Conservation (phyloP, 2,888 invertebrate species). For the Laothoe populi region DNA sequence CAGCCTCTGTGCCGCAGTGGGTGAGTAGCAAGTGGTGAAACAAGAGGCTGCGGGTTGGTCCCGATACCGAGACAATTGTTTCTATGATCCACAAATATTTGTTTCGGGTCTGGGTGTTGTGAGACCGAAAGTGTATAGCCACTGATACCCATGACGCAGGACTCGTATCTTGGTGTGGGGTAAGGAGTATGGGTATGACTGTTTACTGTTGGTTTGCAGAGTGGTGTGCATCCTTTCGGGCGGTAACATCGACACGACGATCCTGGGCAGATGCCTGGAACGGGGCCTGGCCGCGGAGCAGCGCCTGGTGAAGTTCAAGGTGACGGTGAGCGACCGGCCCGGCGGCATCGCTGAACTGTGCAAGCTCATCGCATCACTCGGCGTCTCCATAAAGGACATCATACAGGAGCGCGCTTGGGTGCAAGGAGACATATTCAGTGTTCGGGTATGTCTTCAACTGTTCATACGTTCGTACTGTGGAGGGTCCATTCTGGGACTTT, state of each 20-base stretch:
- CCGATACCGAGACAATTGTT: no score
- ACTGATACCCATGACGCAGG: no score
- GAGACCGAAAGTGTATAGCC: no score
- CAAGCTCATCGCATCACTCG: constrained; percentile 89
- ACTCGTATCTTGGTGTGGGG: no score
- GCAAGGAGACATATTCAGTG: constrained; percentile 92
- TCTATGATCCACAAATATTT: no score
- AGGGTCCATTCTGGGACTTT: no score
- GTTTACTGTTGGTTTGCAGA: constrained; percentile 70
- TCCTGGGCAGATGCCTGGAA: constrained; percentile 94
- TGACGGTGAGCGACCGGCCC: constrained; percentile 92
- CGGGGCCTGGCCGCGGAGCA: constrained; percentile 95
- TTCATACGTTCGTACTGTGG: neutral
- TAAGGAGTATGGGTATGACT: neutral
- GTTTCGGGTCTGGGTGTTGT: no score
- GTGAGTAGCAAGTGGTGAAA: no score
- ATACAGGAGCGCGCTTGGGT: constrained; percentile 98
- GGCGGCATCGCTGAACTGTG: constrained; percentile 95
- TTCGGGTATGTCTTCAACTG: constrained; percentile 55
- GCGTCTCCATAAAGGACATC: constrained; percentile 97
- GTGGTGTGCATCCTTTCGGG: constrained; percentile 94
- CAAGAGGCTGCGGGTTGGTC: no score
- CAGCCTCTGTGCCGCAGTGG: no score
- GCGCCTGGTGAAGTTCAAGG: constrained; percentile 84
- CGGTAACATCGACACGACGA: constrained; percentile 96